phyloP scores from a whole-genome alignment of 2,113 vertebrate genomes.

The Chinchilla lanigera region DNA sequence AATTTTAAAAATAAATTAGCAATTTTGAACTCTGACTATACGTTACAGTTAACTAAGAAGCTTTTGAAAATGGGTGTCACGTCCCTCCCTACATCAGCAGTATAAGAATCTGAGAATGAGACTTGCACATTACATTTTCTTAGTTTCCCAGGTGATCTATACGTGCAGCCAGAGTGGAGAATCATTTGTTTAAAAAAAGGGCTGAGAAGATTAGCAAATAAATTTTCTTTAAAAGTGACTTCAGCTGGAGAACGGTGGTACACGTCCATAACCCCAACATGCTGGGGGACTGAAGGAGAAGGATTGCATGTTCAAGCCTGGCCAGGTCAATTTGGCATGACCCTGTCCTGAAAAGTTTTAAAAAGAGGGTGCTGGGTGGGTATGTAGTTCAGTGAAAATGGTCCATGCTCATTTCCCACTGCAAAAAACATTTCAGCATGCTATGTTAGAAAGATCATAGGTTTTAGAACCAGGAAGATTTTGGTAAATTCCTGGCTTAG shows the following conservation, averaged over 20 bases:
- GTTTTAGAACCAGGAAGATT: neutral
- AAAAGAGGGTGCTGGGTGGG: neutral
- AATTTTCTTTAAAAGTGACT: conserved; percentile 19
- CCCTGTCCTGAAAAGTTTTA: neutral
- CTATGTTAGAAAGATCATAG: neutral
- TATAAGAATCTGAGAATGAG: neutral
- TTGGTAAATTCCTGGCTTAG: neutral
- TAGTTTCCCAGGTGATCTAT: neutral
- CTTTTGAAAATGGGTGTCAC: neutral
- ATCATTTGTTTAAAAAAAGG: neutral
- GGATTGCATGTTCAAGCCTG: neutral
- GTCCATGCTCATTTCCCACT: neutral
- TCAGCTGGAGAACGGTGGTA: neutral
- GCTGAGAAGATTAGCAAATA: neutral
- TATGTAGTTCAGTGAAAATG: neutral
- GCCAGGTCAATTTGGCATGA: neutral
- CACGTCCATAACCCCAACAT: neutral
- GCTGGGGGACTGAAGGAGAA: neutral
- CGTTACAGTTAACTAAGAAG: neutral
- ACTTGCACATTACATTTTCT: neutral
- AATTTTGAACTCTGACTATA: neutral
- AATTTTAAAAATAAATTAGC: neutral
- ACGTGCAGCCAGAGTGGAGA: neutral
- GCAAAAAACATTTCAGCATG: neutral
- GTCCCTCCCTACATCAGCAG: neutral